phyloP scores from a whole-genome alignment of 2,797 vertebrate genomes.

The Galagoides demidoff region DNA sequence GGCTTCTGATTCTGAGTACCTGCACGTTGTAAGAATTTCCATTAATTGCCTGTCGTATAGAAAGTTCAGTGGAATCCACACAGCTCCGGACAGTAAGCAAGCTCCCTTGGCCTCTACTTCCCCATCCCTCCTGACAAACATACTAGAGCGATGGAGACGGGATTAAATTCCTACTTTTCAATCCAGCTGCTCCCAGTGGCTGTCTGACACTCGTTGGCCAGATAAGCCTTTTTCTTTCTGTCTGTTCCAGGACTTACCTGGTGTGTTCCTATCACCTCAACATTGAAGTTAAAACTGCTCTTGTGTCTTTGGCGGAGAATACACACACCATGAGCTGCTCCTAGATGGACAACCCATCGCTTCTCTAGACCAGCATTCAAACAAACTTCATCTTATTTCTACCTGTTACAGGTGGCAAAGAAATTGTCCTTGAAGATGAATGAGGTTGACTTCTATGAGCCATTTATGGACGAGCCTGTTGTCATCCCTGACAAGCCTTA shows the following conservation, averaged over 20 bases:
- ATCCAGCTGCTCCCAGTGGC: not conserved
- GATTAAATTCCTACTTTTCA: not conserved
- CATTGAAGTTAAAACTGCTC: not conserved
- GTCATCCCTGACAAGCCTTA: conserved; percentile 95
- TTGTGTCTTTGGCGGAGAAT: not conserved
- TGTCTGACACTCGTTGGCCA: not conserved
- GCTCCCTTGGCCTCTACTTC: not conserved
- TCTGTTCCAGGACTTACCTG: not conserved
- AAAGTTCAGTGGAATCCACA: not conserved
- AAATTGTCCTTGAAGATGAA: conserved; percentile 96
- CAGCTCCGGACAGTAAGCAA: not conserved
- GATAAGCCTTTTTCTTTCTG: not conserved
- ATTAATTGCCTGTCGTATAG: not conserved
- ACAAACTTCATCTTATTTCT: not conserved
- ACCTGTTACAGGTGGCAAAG: conserved; percentile 93
- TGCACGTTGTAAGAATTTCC: not conserved
- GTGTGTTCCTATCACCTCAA: not conserved
- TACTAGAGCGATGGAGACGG: too few relatives aligned
- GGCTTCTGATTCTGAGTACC: not conserved
- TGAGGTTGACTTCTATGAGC: conserved; percentile 98
- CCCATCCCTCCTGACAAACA: not conserved
- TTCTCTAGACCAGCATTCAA: not conserved
- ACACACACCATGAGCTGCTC: fast-evolving
- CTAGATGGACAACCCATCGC: not conserved
- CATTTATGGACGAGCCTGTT: conserved; percentile 97